Base-by-base conservation (phyloP, 2,888 invertebrate genomes). In the Philopedon plagiatum region DNA sequence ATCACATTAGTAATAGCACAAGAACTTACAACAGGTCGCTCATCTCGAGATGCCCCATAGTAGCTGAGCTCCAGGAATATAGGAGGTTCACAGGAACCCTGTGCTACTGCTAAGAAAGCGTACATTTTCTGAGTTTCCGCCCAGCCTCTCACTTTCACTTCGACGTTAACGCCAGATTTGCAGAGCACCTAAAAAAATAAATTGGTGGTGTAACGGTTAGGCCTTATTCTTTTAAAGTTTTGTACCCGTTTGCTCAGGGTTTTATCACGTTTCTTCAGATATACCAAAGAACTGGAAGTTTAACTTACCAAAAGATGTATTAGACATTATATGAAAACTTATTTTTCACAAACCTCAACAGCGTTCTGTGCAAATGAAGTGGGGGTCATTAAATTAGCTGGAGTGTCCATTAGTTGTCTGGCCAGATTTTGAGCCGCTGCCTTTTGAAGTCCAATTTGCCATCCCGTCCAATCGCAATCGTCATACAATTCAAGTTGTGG, bases 371-470 rank as follows among this genome's bases (percentile, higher is more conserved):
- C 92, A 82, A 95, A 95, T 2, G 89, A 87, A 0, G 92, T 93
- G 0, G 95, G 95, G 1, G 94, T 94, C 82, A 95, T 87, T 66
- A 90, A 80, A 82, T 95, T 95, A 1, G 94, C 90, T 0, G 95
- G 94, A 80, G 92, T 90, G 84, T 95, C 95, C 87, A 93, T 93
- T 9, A 95, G 85, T 76, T 89, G 90, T 4, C 94, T 86, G 0
- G 94, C 91, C 67, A 94, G 86, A 84, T 95, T 95, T 85, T 96
- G 95, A 0, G 93, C 92, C 68, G 92, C 91, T 0, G 93, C 94
- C 80, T 93, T 90, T 65, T 91, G 86, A 26, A 89, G 79, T 0
- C 95, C 95, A 71, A 91, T 89, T 76, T 89, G 87, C 94, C 94
- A 95, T 2, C 91, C 91, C 0, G 90, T 89, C 77, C 87, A 86